Evolutionary conservation across 2,113 vertebrate genomes (phyloP).

Genomic region (Panthera tigris): DNA sequence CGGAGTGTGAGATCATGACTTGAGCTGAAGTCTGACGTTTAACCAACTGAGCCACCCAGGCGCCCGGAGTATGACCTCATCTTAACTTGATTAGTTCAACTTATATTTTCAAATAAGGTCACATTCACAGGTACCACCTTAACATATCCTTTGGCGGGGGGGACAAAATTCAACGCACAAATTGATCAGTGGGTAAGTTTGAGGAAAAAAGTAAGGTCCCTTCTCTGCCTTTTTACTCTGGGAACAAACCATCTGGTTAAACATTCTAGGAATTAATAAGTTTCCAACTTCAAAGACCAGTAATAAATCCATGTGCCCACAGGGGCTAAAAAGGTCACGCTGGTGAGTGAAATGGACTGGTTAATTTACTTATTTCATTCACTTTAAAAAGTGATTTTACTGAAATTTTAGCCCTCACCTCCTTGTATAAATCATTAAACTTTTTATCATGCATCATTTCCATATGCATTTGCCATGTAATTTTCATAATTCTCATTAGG

Average conservation of each 20-base stretch:
- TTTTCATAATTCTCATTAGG: not conserved
- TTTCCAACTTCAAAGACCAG: not conserved
- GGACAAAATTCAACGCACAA: not conserved
- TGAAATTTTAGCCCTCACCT: not conserved
- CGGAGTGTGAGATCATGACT: no score
- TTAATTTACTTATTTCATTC: not conserved
- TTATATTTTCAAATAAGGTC: slow-evolving; percentile 6
- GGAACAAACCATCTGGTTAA: not conserved
- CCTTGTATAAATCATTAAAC: not conserved
- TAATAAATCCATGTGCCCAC: not conserved
- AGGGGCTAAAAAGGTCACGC: not conserved
- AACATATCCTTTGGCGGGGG: not conserved
- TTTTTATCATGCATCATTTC: not conserved
- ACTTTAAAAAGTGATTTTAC: not conserved
- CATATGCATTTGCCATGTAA: not conserved
- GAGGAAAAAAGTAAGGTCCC: not conserved
- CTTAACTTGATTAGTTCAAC: not conserved
- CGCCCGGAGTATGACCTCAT: not conserved
- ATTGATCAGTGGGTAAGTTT: not conserved
- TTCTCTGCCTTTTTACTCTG: not conserved
- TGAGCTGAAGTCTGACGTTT: no score
- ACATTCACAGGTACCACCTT: not conserved
- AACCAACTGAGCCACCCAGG: no score
- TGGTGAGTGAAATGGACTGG: not conserved
- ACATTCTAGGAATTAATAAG: not conserved